phyloP scores from a whole-genome alignment of 2,797 vertebrate species.

The Paratrypauchen microcephalus region DNA sequence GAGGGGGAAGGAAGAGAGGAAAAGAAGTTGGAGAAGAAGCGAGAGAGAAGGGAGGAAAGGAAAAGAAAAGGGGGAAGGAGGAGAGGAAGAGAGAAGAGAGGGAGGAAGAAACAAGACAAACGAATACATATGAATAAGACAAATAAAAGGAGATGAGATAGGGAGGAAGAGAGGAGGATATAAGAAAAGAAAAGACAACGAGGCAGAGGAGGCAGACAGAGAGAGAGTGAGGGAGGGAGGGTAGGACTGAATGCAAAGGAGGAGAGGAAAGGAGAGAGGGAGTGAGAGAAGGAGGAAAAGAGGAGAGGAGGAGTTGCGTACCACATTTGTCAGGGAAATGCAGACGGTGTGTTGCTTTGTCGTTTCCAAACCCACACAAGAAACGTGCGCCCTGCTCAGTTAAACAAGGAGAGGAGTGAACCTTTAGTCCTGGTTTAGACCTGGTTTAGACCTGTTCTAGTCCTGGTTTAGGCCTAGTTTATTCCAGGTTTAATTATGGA shows the following conservation, averaged over 20 bases:
- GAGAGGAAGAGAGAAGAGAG: too few species aligned
- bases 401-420: not conserved
- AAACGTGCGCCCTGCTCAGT: constrained; percentile 18
- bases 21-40: not conserved
- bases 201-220: too few species aligned
- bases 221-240: too few species aligned
- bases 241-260: not conserved
- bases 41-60: not conserved
- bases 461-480: too few species aligned
- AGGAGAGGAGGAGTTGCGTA: constrained; percentile 5
- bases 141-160: not conserved
- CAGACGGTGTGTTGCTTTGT: not conserved
- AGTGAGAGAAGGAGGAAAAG: not conserved
- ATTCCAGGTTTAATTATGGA: too few species aligned
- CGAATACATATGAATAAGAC: too few species aligned
- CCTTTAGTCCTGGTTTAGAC: not conserved
- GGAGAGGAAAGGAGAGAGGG: not conserved
- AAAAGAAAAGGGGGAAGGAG: not conserved
- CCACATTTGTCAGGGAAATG: constrained; percentile 42
- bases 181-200: not conserved
- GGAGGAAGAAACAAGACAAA: too few species aligned
- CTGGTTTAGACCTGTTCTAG: not conserved
- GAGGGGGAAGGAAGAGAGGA: not conserved
- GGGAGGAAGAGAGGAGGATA: not conserved
- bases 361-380: constrained; percentile 37